Conservation (phyloP, 2,797 vertebrate genomes). For the Cephalopachus bancanus region DNA sequence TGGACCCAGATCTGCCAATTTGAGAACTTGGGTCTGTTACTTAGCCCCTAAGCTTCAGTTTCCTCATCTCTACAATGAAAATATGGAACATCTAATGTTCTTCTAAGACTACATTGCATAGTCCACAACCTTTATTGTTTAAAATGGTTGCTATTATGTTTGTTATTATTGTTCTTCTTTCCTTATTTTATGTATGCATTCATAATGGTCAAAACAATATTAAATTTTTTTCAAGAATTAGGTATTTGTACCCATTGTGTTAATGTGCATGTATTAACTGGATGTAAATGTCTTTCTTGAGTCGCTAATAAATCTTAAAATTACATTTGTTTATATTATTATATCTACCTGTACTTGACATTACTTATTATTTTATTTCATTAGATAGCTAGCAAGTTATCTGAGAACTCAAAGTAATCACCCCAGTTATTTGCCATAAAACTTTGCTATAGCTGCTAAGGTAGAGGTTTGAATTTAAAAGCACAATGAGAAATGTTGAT, state of each 20-base stretch:
- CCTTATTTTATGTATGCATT: neutral
- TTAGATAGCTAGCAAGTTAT: neutral
- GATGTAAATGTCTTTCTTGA: constrained; percentile 2
- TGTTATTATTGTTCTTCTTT: accelerated
- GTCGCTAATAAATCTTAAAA: constrained; percentile 3
- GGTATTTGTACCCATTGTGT: neutral
- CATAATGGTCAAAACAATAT: neutral
- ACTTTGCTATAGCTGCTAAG: neutral
- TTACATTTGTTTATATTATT: constrained; percentile 11
- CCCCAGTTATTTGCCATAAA: neutral
- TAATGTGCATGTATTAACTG: neutral
- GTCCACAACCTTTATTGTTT: neutral
- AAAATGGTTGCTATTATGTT: neutral
- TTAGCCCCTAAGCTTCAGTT: neutral
- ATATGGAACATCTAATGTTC: neutral
- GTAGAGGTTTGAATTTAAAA: constrained; percentile 27
- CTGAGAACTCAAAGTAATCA: neutral
- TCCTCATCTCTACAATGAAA: constrained; percentile 22
- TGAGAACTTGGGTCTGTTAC: neutral
- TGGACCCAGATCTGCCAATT: neutral
- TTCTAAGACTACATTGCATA: neutral
- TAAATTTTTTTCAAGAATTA: neutral
- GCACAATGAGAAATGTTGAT: neutral
- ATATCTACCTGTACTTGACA: neutral
- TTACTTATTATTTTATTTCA: constrained; percentile 19